phyloP scores from a whole-genome alignment of 2,113 vertebrate species.

The Cyanoliseus patagonus region DNA sequence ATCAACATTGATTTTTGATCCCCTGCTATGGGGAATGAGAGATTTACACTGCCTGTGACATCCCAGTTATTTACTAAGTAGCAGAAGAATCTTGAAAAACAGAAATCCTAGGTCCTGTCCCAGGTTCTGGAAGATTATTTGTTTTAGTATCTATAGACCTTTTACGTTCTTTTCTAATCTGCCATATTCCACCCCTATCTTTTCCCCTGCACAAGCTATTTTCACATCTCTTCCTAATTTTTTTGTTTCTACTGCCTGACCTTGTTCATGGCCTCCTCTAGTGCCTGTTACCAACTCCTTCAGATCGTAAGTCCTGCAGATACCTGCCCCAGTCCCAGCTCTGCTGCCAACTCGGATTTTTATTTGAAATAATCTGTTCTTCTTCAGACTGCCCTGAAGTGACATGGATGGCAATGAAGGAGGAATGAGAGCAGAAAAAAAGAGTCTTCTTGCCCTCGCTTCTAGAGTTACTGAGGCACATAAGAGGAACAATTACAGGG shows the following conservation, averaged over 20 bases:
- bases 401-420: not conserved
- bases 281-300: not conserved
- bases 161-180: not conserved
- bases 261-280: not conserved
- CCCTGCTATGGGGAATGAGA: not conserved
- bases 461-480: not conserved
- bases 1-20: not conserved
- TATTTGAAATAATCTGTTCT: not conserved
- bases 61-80: not conserved
- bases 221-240: not conserved
- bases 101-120: not conserved
- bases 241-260: not conserved
- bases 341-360: not conserved
- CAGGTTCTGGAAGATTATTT: not conserved
- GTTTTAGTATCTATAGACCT: not conserved
- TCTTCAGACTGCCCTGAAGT: not conserved
- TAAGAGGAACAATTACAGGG: not conserved
- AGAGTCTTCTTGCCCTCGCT: not conserved
- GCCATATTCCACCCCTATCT: not conserved
- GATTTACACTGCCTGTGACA: rapidly evolving
- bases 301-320: not conserved
- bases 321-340: not conserved
- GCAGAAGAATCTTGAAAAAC: not conserved
- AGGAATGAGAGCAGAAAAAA: not conserved
- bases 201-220: not conserved